These are phyloP conservation scores for Stegodyphus mimosarum DNA, from an alignment of 1,140 invertebrate species.

Conservation along the genomic window DNA sequence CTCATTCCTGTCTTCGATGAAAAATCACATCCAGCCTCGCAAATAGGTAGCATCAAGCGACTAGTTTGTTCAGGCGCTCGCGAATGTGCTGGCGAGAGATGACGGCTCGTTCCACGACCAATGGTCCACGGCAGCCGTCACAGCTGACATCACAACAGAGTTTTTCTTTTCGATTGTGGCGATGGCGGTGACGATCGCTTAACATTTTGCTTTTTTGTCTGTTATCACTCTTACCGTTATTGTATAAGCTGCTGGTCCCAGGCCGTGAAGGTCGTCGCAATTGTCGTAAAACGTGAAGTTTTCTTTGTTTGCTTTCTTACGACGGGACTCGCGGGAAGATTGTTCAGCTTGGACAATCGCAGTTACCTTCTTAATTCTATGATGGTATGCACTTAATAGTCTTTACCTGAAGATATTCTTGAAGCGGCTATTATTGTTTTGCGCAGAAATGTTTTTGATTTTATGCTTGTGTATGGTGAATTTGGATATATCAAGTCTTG, in stretches of 20 bases:
- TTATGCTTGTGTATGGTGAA: too few species aligned
- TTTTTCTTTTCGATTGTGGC: background rate
- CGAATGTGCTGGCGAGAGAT: background rate
- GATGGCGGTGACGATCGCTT: background rate
- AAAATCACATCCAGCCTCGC: too few species aligned
- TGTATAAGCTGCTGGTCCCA: conserved; percentile 5
- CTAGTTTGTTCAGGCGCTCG: background rate
- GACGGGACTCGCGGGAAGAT: background rate
- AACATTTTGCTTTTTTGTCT: conserved; percentile 19
- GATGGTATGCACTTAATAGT: too few species aligned
- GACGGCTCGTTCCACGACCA: background rate
- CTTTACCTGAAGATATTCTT: too few species aligned
- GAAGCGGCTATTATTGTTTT: too few species aligned
- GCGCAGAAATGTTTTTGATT: too few species aligned
- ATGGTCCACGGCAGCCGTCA: background rate
- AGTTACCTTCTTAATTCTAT: too few species aligned
- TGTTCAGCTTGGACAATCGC: background rate
- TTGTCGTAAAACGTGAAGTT: background rate
- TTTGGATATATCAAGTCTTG: too few species aligned
- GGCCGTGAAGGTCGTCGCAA: conserved; percentile 27
- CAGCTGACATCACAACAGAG: background rate
- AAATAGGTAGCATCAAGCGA: too few species aligned
- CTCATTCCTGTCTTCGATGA: too few species aligned
- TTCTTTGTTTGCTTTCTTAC: background rate
- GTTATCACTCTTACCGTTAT: conserved; percentile 28